Conservation (phyloP, 1,140 invertebrate species). For the Metaphire vulgaris region DNA sequence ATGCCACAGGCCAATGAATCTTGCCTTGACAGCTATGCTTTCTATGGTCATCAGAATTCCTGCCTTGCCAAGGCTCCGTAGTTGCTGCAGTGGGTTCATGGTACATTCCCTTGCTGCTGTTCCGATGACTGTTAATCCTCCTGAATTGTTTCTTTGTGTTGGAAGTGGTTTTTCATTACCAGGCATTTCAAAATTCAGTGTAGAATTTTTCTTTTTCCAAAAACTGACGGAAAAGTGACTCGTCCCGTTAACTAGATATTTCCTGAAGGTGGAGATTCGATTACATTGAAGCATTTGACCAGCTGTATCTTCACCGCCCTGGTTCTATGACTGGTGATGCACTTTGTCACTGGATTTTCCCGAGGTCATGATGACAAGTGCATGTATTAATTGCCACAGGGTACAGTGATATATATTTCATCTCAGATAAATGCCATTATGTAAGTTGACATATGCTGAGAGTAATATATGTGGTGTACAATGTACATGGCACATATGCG, state of each 20-base stretch:
- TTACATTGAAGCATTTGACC: too few relatives aligned
- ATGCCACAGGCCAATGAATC: not conserved
- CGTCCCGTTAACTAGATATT: too few relatives aligned
- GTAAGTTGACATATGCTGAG: too few relatives aligned
- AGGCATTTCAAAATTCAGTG: not conserved
- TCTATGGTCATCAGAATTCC: not conserved
- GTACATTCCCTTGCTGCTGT: not conserved
- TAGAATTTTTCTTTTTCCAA: not conserved
- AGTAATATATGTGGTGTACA: too few relatives aligned
- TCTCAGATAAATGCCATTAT: too few relatives aligned
- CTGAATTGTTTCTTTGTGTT: not conserved
- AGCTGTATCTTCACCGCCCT: too few relatives aligned
- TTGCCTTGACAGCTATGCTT: slow-evolving; percentile 2
- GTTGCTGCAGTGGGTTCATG: not conserved
- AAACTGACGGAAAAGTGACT: too few relatives aligned
- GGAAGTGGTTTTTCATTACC: not conserved
- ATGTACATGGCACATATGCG: too few relatives aligned
- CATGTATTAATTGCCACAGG: not conserved
- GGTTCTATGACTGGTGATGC: not conserved
- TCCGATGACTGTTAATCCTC: not conserved
- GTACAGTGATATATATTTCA: not conserved
- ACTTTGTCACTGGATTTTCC: too few relatives aligned
- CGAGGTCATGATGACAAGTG: not conserved
- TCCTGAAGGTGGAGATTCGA: too few relatives aligned
- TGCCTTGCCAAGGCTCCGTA: not conserved